Evolutionary conservation across 2,113 vertebrate genomes (phyloP), one percentile per base, ranked within the genome.

Genomic region (Alouatta palliata): DNA sequence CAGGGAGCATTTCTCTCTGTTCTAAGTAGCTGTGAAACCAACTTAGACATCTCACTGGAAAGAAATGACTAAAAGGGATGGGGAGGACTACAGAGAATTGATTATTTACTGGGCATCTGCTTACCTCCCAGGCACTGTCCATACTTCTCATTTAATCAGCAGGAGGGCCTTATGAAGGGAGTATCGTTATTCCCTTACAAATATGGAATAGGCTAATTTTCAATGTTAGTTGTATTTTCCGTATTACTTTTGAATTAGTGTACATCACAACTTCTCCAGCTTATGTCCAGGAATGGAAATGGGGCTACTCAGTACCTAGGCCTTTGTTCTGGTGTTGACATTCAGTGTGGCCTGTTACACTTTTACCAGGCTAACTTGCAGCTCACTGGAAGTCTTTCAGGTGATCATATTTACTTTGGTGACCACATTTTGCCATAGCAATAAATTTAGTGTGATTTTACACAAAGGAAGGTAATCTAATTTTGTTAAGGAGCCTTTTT

Each of bases 361-460:
- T 84, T 49, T 71, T 37, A 32, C 84, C 20, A 77, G 47, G 75
- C 45, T 20, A 43, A 75, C 27, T 14, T n/a, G 47, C 80, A 80
- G 23, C n/a, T 89, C 52, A 13, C 25, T 86, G 47, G 37, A 77
- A 3, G 30, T 90, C 61, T 64, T 79, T 35, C 17, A 45, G 27
- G 37, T 47, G 49, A n/a, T 66, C 37, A 8, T 37, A 75, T 30
- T 87, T 83, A 94, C 25, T 92, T 30, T 54, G 81, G n/a, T 40
- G 90, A 80, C 58, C 71, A 86, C 11, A 68, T 82, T 90, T 87
- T 84, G 40, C 37, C 70, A 61, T 58, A 89, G 66, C 86, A 97
- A 49, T 87, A n/a, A 91, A 30, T 79, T 79, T 30, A 68, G 80
- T 85, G 27, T 83, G 68, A 76, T 89, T 56, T 83, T 37, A 95